A percentile compares a stretch with the other conserved stretches of the same genome.
These are phyloP conservation scores for Drosophila antonietae DNA, from an alignment of 2,888 invertebrate genomes.

Conservation along the genomic window DNA sequence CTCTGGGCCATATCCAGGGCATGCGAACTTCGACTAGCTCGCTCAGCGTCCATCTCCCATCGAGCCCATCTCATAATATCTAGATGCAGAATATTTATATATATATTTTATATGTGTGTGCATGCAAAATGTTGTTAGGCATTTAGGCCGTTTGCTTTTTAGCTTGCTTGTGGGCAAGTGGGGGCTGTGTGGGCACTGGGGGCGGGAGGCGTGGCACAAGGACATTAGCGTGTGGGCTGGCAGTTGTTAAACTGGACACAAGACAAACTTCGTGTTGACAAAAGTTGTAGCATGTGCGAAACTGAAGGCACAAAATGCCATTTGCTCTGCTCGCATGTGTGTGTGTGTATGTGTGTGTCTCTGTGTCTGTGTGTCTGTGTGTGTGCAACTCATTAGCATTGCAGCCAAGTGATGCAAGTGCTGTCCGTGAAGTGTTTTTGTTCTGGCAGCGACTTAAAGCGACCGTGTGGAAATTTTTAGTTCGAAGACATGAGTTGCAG, in stretches of 20 bases:
- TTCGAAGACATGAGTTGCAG: constrained; percentile 17
- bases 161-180: not conserved
- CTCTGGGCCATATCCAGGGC: not conserved
- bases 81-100: constrained; percentile 1
- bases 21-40: not conserved
- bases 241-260: constrained; percentile 22
- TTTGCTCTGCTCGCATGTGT: constrained; percentile 42
- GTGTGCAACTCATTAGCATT: constrained; percentile 66
- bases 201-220: not conserved
- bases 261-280: constrained; percentile 58
- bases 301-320: constrained; percentile 32
- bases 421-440: constrained; percentile 55
- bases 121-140: constrained; percentile 28
- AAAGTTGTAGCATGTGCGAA: constrained; percentile 50
- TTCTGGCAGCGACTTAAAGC: constrained; percentile 43
- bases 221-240: not conserved
- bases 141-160: constrained; percentile 22
- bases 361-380: constrained; percentile 16
- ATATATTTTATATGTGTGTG: not conserved
- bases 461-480: constrained; percentile 28
- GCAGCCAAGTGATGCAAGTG: constrained; percentile 52
- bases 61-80: not conserved
- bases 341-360: constrained; percentile 17
- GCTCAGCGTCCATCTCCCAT: not conserved
- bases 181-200: too few relatives aligned